Base-by-base conservation (phyloP, 92 coral and sea anemone genomes). In the Meandrina meandrites region DNA sequence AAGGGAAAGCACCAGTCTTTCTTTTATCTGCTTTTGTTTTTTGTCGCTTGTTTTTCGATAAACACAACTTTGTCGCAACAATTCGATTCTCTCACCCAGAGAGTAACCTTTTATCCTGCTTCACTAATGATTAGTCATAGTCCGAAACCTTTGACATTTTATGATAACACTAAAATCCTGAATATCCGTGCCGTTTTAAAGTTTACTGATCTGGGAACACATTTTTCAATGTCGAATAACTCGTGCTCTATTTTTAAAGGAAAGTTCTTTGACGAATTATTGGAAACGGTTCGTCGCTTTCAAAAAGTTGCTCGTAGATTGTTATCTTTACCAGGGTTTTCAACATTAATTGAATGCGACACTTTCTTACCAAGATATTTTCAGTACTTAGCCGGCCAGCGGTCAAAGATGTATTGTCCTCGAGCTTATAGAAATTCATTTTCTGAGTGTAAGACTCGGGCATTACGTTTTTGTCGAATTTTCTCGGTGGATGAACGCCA, bases 281-380 rank as follows among this genome's bases (percentile, higher is more conserved):
- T 72, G 16, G 40, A 0, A 11, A 69, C 80, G 31, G 78, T 72
- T 11, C 80, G 64, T 4, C 40, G 21, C 15, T 35, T 71, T 40
- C 86, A 82, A 48, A 82, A 82, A 5, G 79, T 66, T 1, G 30
- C 64, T 8, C 56, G 78, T 8, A 47, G 80, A 16, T 78, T 86
- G 48, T 74, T 86, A 10, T 79, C 85, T 15, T 53, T 86, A 17
- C 85, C 89, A 22, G 89, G 89, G 0, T 79, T 79, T 70, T 78
- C 89, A 28, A 79, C 73, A 37, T 24, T 86, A 24, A 68, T 87
- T 24, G 81, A 80, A 70, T 87, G 90, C 51, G 86, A 87, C 62
- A 78, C 90, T 11, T 87, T 51, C 13, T 60, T 79, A 13, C 68
- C 82, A 0, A 79, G 21, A 13, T 56, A 56, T 56, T 56, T 56